Evolutionary conservation across 2,797 vertebrate species (phyloP).

Genomic region (Pygocentrus nattereri): DNA sequence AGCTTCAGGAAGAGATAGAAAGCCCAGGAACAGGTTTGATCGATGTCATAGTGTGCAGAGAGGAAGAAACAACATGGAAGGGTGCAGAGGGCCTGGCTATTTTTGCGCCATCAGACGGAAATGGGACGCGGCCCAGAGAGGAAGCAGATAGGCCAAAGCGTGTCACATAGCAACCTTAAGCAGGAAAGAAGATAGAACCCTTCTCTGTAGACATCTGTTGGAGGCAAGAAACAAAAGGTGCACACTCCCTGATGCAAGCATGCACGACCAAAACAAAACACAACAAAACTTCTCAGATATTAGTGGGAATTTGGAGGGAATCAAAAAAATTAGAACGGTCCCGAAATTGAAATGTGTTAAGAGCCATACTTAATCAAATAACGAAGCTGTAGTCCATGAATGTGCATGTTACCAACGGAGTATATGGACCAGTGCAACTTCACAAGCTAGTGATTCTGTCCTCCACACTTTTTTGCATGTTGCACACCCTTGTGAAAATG

Average conservation of each 20-base stretch:
- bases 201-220: slow-evolving; percentile 74
- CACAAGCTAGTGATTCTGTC: too few species aligned
- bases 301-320: too few species aligned
- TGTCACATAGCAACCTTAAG: slow-evolving; percentile 80
- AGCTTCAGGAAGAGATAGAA: slow-evolving; percentile 92
- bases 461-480: too few species aligned
- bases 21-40: slow-evolving; percentile 87
- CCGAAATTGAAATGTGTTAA: neutral
- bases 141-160: slow-evolving; percentile 85
- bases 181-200: slow-evolving; percentile 73
- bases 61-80: slow-evolving; percentile 85
- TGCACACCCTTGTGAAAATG: too few species aligned
- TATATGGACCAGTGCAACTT: neutral
- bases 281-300: neutral
- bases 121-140: slow-evolving; percentile 86
- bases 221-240: slow-evolving; percentile 26
- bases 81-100: slow-evolving; percentile 84
- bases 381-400: neutral
- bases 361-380: neutral
- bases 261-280: slow-evolving; percentile 6
- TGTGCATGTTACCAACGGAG: neutral
- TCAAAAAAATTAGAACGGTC: neutral
- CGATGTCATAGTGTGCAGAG: slow-evolving; percentile 84
- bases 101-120: slow-evolving; percentile 89
- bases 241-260: neutral